Evolutionary conservation across 1,140 invertebrate species (phyloP).

Genomic region (Tetraneura akinire): DNA sequence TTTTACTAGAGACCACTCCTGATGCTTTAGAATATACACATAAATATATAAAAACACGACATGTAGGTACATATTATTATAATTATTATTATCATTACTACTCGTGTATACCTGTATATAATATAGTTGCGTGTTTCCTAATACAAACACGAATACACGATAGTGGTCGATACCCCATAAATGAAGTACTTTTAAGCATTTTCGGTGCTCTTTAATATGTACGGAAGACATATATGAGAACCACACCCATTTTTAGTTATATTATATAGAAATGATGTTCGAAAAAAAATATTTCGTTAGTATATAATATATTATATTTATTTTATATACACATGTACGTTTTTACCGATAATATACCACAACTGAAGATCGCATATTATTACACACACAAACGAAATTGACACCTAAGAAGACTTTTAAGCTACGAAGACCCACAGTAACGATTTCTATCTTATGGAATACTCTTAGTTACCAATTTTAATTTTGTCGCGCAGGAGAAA

Average conservation of each 20-base stretch:
- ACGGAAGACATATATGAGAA: slow-evolving; percentile 47
- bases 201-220: slow-evolving; percentile 10
- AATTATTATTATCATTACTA: too few species aligned
- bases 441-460: slow-evolving; percentile 16
- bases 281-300: neutral
- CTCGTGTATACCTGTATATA: too few species aligned
- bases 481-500: neutral
- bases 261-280: slow-evolving; percentile 19
- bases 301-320: too few species aligned
- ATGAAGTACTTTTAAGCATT: slow-evolving; percentile 1
- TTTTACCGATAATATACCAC: neutral
- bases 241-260: slow-evolving; percentile 32
- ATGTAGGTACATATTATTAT: too few species aligned
- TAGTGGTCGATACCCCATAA: neutral
- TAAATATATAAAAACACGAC: too few species aligned
- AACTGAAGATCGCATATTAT: neutral
- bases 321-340: neutral
- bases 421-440: slow-evolving; percentile 10
- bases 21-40: too few species aligned
- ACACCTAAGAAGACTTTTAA: slow-evolving; percentile 32
- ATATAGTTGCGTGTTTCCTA: too few species aligned
- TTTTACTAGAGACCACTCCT: too few species aligned
- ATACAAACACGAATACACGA: neutral
- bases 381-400: neutral
- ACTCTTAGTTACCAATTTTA: slow-evolving; percentile 18